Percentiles rank a stretch among this genome's conserved stretches.
Evolutionary conservation across 2,113 vertebrate genomes (phyloP).

Genomic region (Eclectus roratus): DNA sequence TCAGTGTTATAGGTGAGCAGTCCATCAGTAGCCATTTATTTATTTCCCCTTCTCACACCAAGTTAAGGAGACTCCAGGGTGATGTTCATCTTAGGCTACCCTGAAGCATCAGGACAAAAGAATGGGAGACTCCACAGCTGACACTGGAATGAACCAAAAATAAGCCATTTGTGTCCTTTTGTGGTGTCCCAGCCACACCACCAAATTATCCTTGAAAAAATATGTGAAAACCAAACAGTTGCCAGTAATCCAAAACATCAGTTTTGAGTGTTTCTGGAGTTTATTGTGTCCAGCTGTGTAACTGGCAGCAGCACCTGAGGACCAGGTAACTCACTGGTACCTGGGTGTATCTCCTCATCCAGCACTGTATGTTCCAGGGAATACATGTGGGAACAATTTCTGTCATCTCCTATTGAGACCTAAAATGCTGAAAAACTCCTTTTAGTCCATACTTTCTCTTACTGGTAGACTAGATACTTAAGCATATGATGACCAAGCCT

Average conservation of each 20-base stretch:
- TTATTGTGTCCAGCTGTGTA: not conserved
- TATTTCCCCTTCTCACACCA: not conserved
- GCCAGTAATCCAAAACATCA: not conserved
- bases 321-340: not conserved
- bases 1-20: not conserved
- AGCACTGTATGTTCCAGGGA: not conserved
- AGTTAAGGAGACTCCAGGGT: not conserved
- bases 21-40: not conserved
- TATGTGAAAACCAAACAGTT: not conserved
- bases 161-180: not conserved
- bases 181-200: not conserved
- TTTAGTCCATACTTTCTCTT: not conserved
- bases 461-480: not conserved
- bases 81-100: not conserved
- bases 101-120: not conserved
- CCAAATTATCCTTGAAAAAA: not conserved
- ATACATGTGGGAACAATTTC: not conserved
- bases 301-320: not conserved
- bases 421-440: not conserved
- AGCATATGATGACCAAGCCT: not conserved
- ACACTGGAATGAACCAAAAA: not conserved
- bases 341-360: not conserved
- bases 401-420: not conserved
- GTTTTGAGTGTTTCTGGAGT: not conserved
- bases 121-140: not conserved